Conservation (phyloP, 2,113 vertebrate species). For the Sardina pilchardus region DNA sequence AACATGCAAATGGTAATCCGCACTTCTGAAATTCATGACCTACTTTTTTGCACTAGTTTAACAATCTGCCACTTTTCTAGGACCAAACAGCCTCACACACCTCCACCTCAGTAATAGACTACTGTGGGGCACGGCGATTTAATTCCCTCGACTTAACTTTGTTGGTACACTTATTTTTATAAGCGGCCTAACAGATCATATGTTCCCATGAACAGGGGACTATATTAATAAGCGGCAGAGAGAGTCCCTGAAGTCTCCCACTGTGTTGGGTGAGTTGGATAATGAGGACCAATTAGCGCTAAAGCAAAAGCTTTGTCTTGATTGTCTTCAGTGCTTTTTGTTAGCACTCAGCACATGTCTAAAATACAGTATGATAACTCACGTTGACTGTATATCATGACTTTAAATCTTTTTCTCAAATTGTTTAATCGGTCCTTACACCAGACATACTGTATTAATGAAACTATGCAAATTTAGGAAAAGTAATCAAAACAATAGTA, state of each 20-base stretch:
- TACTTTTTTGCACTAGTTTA: constrained; percentile 69
- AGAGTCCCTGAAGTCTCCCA: neutral
- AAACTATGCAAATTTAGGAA: constrained; percentile 5
- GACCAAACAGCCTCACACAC: constrained; percentile 40
- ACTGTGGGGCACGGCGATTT: constrained; percentile 40
- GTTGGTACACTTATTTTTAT: neutral
- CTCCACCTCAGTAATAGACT: constrained; percentile 52
- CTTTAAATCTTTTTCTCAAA: neutral
- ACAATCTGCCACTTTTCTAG: constrained; percentile 44
- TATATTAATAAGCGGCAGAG: neutral
- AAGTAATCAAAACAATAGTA: neutral
- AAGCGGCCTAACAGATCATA: neutral
- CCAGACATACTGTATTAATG: neutral
- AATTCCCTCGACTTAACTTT: constrained; percentile 39
- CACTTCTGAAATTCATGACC: constrained; percentile 68
- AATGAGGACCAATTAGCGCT: constrained; percentile 6
- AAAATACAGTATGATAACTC: neutral
- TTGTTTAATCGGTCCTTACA: neutral
- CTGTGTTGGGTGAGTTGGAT: neutral
- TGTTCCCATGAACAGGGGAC: neutral
- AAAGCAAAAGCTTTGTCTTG: neutral
- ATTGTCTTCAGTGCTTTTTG: neutral
- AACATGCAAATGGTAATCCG: constrained; percentile 66
- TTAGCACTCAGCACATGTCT: neutral
- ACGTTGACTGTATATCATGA: neutral